Evolutionary conservation across 2,888 invertebrate species (phyloP).

Genomic region (Drepana falcataria): DNA sequence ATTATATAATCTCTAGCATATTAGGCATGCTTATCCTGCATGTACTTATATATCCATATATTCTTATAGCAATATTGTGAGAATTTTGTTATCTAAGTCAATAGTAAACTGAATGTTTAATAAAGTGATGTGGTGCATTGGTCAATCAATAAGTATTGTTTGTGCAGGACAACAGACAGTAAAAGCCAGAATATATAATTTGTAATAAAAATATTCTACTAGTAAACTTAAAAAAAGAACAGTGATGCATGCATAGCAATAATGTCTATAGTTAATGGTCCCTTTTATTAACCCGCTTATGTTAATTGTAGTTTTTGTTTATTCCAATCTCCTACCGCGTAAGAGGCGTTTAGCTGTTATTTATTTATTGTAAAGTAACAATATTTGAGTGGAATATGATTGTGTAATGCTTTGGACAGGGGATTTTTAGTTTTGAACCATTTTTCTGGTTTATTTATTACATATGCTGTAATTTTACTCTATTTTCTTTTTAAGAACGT

Average conservation of each 20-base stretch:
- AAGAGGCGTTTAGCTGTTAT: not conserved
- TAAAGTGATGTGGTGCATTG: too few relatives aligned
- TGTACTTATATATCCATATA: too few relatives aligned
- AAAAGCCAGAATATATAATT: too few relatives aligned
- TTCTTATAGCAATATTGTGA: too few relatives aligned
- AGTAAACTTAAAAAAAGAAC: too few relatives aligned
- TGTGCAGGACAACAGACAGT: too few relatives aligned
- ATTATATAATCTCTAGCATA: not conserved
- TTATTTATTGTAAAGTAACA: not conserved
- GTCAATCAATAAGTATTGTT: too few relatives aligned
- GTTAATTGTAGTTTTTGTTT: not conserved
- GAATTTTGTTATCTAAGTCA: too few relatives aligned
- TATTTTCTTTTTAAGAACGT: conserved; percentile 48
- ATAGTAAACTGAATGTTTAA: too few relatives aligned
- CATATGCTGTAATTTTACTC: conserved; percentile 37
- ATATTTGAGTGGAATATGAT: conserved; percentile 1
- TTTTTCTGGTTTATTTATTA: conserved; percentile 48
- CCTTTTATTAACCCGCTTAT: not conserved
- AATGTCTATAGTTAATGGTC: not conserved
- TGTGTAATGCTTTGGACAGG: conserved; percentile 27
- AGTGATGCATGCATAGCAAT: too few relatives aligned
- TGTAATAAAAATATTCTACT: too few relatives aligned
- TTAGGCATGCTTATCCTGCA: too few relatives aligned
- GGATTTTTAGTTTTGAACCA: conserved; percentile 41
- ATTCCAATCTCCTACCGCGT: not conserved